Evolutionary conservation across 2,797 vertebrate genomes (phyloP).

Genomic region (Epinephelus coioides): DNA sequence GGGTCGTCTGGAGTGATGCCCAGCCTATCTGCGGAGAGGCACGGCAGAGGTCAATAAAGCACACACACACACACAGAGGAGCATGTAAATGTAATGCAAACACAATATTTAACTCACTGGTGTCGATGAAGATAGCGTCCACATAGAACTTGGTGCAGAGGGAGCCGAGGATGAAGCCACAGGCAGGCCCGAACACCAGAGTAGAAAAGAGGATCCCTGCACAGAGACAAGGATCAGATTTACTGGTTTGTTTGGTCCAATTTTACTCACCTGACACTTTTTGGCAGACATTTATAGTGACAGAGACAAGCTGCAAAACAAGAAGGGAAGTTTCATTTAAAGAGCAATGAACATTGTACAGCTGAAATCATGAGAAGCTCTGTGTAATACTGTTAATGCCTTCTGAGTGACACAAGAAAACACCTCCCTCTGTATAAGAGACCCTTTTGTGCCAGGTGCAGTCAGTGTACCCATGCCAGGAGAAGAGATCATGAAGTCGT

Average conservation of each 20-base stretch:
- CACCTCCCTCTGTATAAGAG: not conserved
- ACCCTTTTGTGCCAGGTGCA: not conserved
- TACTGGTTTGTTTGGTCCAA: not conserved
- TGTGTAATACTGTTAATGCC: not conserved
- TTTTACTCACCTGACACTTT: not conserved
- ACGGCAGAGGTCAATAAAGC: constrained; percentile 9
- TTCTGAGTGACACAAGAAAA: not conserved
- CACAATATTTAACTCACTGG: constrained; percentile 86
- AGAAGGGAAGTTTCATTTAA: not conserved
- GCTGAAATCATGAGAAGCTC: not conserved
- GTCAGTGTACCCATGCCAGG: not conserved
- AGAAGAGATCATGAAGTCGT: too few relatives aligned
- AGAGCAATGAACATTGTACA: not conserved
- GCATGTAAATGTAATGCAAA: not conserved
- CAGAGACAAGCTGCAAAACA: not conserved
- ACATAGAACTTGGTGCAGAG: constrained; percentile 99
- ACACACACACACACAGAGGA: not conserved
- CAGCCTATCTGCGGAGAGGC: constrained; percentile 86
- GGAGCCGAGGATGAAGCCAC: constrained; percentile 98
- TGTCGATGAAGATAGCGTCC: constrained; percentile 96
- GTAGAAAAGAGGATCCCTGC: constrained; percentile 98
- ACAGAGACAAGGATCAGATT: constrained; percentile 45
- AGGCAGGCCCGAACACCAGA: constrained; percentile 97
- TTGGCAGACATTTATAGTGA: not conserved
- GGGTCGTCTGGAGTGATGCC: constrained; percentile 96